Evolutionary conservation across 64 coral and sea anemone species (phyloP).

Genomic region (Montipora cactus): DNA sequence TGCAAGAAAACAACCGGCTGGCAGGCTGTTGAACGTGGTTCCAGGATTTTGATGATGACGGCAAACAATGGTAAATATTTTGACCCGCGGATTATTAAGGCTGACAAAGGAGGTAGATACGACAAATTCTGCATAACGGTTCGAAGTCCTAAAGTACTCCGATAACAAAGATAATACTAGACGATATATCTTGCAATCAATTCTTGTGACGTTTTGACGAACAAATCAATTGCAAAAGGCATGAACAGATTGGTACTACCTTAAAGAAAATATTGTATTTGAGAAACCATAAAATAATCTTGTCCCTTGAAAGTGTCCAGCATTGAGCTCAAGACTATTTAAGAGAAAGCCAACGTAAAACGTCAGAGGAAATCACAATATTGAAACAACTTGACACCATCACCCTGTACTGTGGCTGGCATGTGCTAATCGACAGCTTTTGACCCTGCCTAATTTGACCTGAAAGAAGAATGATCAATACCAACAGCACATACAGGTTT

Average conservation of each 20-base stretch:
- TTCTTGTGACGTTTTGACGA: neutral
- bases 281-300: neutral
- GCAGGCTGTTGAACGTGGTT: neutral
- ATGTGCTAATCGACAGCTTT: neutral
- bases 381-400: neutral
- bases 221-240: neutral
- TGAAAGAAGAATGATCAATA: neutral
- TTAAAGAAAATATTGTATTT: neutral
- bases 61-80: conserved; percentile 46
- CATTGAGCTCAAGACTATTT: neutral
- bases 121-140: neutral
- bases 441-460: neutral
- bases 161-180: conserved; percentile 1
- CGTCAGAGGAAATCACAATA: neutral
- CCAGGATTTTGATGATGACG: neutral
- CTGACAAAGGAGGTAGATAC: conserved; percentile 6
- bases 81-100: conserved; percentile 7
- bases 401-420: neutral
- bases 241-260: neutral
- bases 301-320: neutral
- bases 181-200: neutral
- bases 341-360: neutral
- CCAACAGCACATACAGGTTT: too few species aligned
- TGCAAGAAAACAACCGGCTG: neutral
- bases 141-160: neutral